Conservation (phyloP, 2,797 vertebrate genomes). For the Phoebastria nigripes region DNA sequence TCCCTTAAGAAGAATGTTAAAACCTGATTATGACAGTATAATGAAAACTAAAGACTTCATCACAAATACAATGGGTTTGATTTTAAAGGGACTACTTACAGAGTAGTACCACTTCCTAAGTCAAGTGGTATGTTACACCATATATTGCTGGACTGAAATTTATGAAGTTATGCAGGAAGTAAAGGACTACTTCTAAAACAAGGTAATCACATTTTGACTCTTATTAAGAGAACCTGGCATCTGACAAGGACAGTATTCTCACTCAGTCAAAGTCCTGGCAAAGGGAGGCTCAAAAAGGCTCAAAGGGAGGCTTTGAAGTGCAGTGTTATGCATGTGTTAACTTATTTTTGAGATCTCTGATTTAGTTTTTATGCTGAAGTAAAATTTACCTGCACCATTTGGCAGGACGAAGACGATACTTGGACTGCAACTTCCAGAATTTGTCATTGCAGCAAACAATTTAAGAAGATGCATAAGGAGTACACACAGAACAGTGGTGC, state of each 20-base stretch:
- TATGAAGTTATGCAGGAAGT: not conserved
- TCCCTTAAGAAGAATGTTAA: not conserved
- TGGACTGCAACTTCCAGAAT: constrained; percentile 3
- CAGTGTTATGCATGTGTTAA: not conserved
- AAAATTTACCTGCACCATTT: not conserved
- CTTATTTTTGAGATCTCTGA: not conserved
- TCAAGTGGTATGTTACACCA: not conserved
- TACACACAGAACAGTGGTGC: not conserved
- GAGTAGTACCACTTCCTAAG: not conserved
- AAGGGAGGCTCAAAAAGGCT: not conserved
- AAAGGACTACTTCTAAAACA: not conserved
- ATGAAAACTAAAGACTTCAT: not conserved
- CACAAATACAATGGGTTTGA: not conserved
- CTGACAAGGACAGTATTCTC: not conserved
- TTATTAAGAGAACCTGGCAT: not conserved
- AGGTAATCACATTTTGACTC: not conserved
- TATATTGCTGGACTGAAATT: not conserved
- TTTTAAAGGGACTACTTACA: not conserved
- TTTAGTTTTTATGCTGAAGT: not conserved
- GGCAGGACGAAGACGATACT: not conserved
- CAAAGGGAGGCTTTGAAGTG: not conserved
- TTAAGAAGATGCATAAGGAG: not conserved
- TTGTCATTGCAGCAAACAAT: not conserved
- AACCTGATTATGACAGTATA: not conserved
- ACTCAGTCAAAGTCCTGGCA: not conserved